Conservation (phyloP, 1,140 invertebrate species). For the Pseudomyrmex pallidus region DNA sequence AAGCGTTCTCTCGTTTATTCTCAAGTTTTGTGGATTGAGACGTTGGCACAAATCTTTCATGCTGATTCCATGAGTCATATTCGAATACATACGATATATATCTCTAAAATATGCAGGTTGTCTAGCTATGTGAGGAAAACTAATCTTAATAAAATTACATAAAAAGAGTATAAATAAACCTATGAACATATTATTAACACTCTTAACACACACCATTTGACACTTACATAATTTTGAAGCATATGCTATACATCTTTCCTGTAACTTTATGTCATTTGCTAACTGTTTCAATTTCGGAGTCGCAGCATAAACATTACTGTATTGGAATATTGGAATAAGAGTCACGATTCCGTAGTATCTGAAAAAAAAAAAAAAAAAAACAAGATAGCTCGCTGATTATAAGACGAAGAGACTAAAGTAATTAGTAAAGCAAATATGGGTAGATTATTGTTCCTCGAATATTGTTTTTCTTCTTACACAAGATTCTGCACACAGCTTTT, state of each 20-base stretch:
- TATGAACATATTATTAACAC: too few relatives aligned
- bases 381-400: too few relatives aligned
- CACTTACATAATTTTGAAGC: slow-evolving; percentile 88
- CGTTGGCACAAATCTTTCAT: slow-evolving; percentile 94
- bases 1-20: slow-evolving; percentile 94
- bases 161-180: too few relatives aligned
- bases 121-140: slow-evolving; percentile 79
- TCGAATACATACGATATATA: slow-evolving; percentile 92
- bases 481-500: slow-evolving; percentile 98
- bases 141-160: not conserved
- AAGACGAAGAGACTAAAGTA: too few relatives aligned
- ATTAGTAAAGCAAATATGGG: too few relatives aligned
- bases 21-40: slow-evolving; percentile 90
- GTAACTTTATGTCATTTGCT: slow-evolving; percentile 89
- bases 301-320: slow-evolving; percentile 96
- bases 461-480: slow-evolving; percentile 86
- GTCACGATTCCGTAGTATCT: slow-evolving; percentile 92
- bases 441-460: not conserved
- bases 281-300: slow-evolving; percentile 93
- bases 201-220: too few relatives aligned
- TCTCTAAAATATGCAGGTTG: slow-evolving; percentile 87
- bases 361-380: slow-evolving; percentile 63
- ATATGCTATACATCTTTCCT: slow-evolving; percentile 91
- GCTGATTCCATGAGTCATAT: slow-evolving; percentile 93
- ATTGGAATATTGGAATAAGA: slow-evolving; percentile 96